Percentiles rank a stretch among this genome's conserved stretches.
Evolutionary conservation across 2,888 invertebrate genomes (phyloP).

Genomic region (Holacanthella duospinosa): DNA sequence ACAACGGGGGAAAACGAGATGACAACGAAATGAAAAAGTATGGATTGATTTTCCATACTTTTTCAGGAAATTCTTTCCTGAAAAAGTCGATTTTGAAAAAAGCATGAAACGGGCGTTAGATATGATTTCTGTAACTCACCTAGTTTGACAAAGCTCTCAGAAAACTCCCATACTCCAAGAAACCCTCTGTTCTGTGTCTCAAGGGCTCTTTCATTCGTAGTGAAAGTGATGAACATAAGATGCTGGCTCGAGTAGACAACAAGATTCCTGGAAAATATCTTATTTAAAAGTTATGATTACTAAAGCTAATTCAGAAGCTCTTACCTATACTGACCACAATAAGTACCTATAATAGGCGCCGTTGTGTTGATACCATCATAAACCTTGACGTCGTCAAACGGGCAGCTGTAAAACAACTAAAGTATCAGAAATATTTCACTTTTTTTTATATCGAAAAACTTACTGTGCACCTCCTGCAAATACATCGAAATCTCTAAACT

Average conservation of each 20-base stretch:
- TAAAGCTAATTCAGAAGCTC: background rate
- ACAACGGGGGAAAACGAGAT: too few relatives aligned
- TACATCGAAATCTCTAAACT: constrained; percentile 95
- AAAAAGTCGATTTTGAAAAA: too few relatives aligned
- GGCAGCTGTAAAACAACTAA: constrained; percentile 61
- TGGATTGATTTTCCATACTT: too few relatives aligned
- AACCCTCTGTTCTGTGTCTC: constrained; percentile 96
- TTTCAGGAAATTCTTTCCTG: too few relatives aligned
- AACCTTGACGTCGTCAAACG: constrained; percentile 94
- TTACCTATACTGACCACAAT: constrained; percentile 82
- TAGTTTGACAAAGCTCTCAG: constrained; percentile 94
- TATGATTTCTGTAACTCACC: too few relatives aligned
- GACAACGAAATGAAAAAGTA: too few relatives aligned
- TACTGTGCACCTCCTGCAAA: constrained; percentile 98
- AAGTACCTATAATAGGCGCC: constrained; percentile 85
- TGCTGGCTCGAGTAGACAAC: constrained; percentile 90
- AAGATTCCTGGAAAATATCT: constrained; percentile 54
- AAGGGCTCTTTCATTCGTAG: constrained; percentile 78
- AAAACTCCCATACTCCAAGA: constrained; percentile 97
- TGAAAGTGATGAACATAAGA: constrained; percentile 80
- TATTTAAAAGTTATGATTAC: background rate
- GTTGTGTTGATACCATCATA: constrained; percentile 86
- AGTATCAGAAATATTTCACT: background rate
- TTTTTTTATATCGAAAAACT: constrained; percentile 43
- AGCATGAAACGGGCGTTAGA: too few relatives aligned